Evolutionary conservation across 2,113 vertebrate species (phyloP).

Genomic region (Poeciliopsis prolifica): DNA sequence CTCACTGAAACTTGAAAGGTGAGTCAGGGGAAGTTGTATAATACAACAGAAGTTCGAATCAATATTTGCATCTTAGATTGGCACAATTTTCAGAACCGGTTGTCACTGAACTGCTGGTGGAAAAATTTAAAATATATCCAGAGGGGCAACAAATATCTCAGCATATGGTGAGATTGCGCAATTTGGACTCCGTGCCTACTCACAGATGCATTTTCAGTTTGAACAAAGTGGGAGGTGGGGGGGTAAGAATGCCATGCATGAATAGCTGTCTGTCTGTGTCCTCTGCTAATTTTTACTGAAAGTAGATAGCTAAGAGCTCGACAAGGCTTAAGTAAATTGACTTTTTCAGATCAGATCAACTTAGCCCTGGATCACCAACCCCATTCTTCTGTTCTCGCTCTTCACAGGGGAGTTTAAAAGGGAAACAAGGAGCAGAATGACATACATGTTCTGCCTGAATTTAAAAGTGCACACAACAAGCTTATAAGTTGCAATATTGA

Average conservation of each 20-base stretch:
- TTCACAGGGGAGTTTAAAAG: not conserved
- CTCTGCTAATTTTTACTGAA: slow-evolving; percentile 61
- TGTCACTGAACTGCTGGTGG: not conserved
- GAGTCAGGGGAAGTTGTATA: slow-evolving; percentile 52
- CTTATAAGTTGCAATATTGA: not conserved
- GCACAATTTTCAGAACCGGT: not conserved
- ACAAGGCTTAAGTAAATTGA: slow-evolving; percentile 48
- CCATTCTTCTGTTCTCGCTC: not conserved
- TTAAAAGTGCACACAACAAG: not conserved
- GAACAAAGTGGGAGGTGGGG: slow-evolving; percentile 47
- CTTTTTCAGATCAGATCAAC: slow-evolving; percentile 34
- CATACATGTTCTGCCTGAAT: not conserved
- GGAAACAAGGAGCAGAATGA: too few species aligned
- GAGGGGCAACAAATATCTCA: slow-evolving; percentile 23
- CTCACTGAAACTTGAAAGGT: slow-evolving; percentile 22
- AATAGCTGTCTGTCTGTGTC: slow-evolving; percentile 59
- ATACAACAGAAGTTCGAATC: not conserved
- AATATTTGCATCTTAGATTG: not conserved
- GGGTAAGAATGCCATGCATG: slow-evolving; percentile 48
- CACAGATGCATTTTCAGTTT: slow-evolving; percentile 41
- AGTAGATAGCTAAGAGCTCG: slow-evolving; percentile 45
- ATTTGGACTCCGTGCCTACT: slow-evolving; percentile 30
- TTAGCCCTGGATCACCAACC: not conserved
- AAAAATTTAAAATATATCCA: slow-evolving; percentile 7
- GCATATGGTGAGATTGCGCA: slow-evolving; percentile 57